These are phyloP conservation scores for Polietes domitor DNA, from an alignment of 2,888 invertebrate species.

Conservation along the genomic window DNA sequence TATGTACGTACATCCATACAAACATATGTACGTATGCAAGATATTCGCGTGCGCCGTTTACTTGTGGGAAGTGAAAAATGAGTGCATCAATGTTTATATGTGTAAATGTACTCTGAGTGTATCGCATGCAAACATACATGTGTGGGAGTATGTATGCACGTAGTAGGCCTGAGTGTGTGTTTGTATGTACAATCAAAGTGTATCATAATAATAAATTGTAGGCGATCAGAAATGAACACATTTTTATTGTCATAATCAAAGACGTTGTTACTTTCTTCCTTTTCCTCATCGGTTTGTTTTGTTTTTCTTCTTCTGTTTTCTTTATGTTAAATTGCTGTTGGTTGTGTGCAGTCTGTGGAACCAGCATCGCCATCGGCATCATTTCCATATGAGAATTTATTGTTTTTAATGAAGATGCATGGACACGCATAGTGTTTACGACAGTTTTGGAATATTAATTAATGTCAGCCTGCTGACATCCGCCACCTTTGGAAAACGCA, in stretches of 20 bases:
- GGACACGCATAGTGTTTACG: background rate
- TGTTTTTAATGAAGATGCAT: constrained; percentile 27
- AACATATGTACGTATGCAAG: too few species aligned
- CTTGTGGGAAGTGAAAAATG: constrained; percentile 28
- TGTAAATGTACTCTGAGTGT: background rate
- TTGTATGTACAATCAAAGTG: constrained; percentile 56
- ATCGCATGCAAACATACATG: background rate
- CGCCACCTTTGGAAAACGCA: too few species aligned
- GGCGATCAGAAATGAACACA: constrained; percentile 38
- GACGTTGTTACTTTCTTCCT: constrained; percentile 22
- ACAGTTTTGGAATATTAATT: constrained; percentile 21
- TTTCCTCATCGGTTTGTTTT: constrained; percentile 32
- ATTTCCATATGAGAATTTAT: constrained; percentile 45
- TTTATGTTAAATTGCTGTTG: background rate
- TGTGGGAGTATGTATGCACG: too few species aligned
- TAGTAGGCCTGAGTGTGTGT: background rate
- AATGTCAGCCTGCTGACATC: too few species aligned
- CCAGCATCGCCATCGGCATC: too few species aligned
- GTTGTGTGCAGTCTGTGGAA: constrained; percentile 29
- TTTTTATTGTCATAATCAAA: constrained; percentile 35
- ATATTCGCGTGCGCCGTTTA: background rate
- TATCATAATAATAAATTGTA: constrained; percentile 65
- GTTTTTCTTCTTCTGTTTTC: constrained; percentile 12
- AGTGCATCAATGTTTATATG: background rate
- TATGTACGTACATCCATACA: too few species aligned